A percentile compares a stretch with the other conserved stretches of the same genome.
phyloP scores from a whole-genome alignment of 2,888 invertebrate species.

The Blera fallax region DNA sequence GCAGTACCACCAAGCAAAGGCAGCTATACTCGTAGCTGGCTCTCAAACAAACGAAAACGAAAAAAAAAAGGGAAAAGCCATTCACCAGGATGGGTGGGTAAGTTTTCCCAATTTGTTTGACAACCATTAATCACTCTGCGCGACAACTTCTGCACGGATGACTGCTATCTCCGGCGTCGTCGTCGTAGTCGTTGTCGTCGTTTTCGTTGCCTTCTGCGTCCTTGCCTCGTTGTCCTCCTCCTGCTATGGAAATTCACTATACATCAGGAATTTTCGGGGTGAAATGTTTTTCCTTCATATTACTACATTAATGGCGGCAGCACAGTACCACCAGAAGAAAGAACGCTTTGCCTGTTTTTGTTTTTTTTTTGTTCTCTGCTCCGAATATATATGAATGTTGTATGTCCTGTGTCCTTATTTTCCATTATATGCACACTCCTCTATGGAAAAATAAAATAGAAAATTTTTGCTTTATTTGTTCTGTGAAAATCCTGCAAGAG shows the following conservation, averaged over 20 bases:
- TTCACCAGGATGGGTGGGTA: slow-evolving; percentile 71
- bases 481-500: slow-evolving; percentile 54
- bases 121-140: slow-evolving; percentile 79
- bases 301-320: slow-evolving; percentile 71
- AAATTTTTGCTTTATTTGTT: slow-evolving; percentile 70
- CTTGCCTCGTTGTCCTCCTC: slow-evolving; percentile 29
- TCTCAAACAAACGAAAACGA: slow-evolving; percentile 36
- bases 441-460: slow-evolving; percentile 57
- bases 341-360: slow-evolving; percentile 53
- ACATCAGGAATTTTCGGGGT: slow-evolving; percentile 73
- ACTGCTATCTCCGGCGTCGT: slow-evolving; percentile 75
- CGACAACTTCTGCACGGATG: slow-evolving; percentile 79
- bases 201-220: slow-evolving; percentile 61
- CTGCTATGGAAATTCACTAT: slow-evolving; percentile 65
- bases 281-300: slow-evolving; percentile 73
- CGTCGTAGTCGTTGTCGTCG: slow-evolving; percentile 53
- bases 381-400: slow-evolving; percentile 42
- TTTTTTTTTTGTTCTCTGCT: not conserved
- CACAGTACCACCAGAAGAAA: slow-evolving; percentile 52
- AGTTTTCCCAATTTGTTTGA: slow-evolving; percentile 78
- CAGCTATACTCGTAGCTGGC: slow-evolving; percentile 10
- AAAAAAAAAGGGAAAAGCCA: slow-evolving; percentile 71
- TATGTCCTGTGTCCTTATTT: slow-evolving; percentile 62
- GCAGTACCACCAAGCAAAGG: slow-evolving; percentile 1
- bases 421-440: slow-evolving; percentile 66